phyloP scores from a whole-genome alignment of 2,888 invertebrate genomes.

The Spodoptera exigua region DNA sequence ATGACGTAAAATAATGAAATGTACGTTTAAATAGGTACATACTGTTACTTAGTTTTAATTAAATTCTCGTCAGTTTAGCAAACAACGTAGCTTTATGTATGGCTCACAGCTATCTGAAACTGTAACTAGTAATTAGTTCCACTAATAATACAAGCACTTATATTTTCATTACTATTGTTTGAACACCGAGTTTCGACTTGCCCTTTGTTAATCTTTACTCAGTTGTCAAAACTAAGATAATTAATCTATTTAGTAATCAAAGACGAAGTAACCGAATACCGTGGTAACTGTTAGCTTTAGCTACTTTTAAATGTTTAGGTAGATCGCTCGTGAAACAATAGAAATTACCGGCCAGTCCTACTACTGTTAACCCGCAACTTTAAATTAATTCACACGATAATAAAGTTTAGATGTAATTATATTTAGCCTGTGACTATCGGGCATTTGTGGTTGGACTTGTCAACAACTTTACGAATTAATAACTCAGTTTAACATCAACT shows the following conservation, averaged over 20 bases:
- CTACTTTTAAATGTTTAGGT: background rate
- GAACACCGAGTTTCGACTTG: too few relatives aligned
- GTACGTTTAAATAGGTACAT: too few relatives aligned
- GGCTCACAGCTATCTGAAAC: background rate
- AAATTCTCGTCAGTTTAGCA: background rate
- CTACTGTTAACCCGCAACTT: conserved; percentile 37
- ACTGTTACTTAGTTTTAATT: too few relatives aligned
- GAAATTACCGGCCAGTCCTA: background rate
- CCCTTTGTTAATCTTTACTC: too few relatives aligned
- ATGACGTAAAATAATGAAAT: too few relatives aligned
- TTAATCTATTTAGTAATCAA: too few relatives aligned
- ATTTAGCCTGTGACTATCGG: conserved; percentile 23
- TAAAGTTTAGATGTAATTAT: conserved; percentile 56
- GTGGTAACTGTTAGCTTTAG: too few relatives aligned
- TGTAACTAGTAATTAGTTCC: background rate
- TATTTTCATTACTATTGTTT: too few relatives aligned
- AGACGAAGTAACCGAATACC: too few relatives aligned
- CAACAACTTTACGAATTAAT: conserved; percentile 18
- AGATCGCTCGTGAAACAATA: background rate
- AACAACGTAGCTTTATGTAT: background rate
- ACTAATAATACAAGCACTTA: background rate
- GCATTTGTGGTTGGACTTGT: conserved; percentile 9
- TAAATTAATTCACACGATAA: conserved; percentile 58
- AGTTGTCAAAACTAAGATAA: too few relatives aligned
- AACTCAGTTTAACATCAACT: conserved; percentile 13